These are phyloP conservation scores for Drosophila malerkotliana DNA, from an alignment of 1,140 invertebrate species.

Conservation along the genomic window DNA sequence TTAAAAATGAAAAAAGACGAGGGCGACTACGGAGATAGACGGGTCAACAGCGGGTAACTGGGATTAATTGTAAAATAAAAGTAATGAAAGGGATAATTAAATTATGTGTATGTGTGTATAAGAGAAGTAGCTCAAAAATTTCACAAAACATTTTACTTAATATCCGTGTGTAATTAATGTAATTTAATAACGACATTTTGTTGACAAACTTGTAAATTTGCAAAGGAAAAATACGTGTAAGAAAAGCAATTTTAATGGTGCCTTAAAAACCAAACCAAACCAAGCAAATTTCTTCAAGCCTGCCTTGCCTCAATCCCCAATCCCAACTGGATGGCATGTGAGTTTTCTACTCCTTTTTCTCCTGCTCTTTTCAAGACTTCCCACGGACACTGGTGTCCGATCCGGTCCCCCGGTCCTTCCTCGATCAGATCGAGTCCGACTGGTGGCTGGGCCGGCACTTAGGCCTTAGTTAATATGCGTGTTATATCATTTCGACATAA, in stretches of 20 bases:
- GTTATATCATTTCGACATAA: conserved; percentile 65
- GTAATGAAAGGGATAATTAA: conserved; percentile 65
- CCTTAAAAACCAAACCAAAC: conserved; percentile 83
- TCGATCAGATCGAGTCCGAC: conserved; percentile 8
- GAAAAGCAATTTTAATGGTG: conserved; percentile 84
- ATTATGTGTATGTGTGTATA: conserved; percentile 76
- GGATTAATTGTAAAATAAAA: conserved; percentile 68
- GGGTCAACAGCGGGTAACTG: conserved; percentile 71
- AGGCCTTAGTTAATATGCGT: conserved; percentile 31
- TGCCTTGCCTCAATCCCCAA: conserved; percentile 30
- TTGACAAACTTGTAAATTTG: conserved; percentile 81
- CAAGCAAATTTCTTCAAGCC: conserved; percentile 76
- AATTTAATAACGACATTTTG: conserved; percentile 67
- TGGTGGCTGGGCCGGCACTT: background rate
- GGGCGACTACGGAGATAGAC: conserved; percentile 49
- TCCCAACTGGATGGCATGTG: conserved; percentile 53
- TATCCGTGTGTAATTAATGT: conserved; percentile 60
- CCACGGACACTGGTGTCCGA: background rate
- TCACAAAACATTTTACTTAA: conserved; percentile 60
- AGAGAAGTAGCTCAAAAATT: conserved; percentile 64
- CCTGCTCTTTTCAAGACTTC: conserved; percentile 27
- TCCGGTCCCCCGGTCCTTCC: background rate
- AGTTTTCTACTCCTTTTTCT: conserved; percentile 67
- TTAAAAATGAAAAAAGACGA: conserved; percentile 45
- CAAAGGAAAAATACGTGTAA: conserved; percentile 84